Conservation (phyloP, 2,113 vertebrate species). For the Anseranas semipalmata region DNA sequence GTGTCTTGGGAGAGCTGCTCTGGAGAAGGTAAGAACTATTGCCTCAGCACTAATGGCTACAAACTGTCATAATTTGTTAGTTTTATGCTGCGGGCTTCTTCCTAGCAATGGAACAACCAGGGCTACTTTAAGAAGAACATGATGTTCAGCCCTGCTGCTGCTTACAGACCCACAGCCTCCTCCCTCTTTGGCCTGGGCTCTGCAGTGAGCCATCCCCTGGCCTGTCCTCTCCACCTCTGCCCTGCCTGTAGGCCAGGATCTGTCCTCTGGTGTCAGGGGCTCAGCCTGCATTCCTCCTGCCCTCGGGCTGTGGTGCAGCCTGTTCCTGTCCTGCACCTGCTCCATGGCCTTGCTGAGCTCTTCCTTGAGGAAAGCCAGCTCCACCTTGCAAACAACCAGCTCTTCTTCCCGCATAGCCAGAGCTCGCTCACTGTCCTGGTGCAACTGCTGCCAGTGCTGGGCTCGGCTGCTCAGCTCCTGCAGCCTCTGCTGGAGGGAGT, state of each 20-base stretch:
- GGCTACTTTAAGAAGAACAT: not conserved
- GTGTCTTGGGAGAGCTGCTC: not conserved
- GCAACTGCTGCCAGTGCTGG: constrained; percentile 71
- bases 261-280: not conserved
- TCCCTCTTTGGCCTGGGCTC: not conserved
- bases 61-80: constrained; percentile 29
- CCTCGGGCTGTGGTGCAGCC: not conserved
- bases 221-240: too few relatives aligned
- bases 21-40: not conserved
- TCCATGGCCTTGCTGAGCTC: constrained; percentile 63
- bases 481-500: constrained; percentile 58
- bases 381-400: constrained; percentile 75
- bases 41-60: constrained; percentile 11
- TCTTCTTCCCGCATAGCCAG: constrained; percentile 75
- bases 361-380: constrained; percentile 74
- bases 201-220: not conserved
- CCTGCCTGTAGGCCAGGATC: not conserved
- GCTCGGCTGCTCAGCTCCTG: constrained; percentile 68
- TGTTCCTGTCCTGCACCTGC: constrained; percentile 51
- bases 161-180: not conserved
- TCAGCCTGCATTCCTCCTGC: not conserved
- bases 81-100: constrained; percentile 29
- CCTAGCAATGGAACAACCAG: not conserved
- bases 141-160: not conserved
- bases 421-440: constrained; percentile 61